Base-by-base conservation (phyloP, 2,888 invertebrate genomes). In the Megalurothrips usitatus region DNA sequence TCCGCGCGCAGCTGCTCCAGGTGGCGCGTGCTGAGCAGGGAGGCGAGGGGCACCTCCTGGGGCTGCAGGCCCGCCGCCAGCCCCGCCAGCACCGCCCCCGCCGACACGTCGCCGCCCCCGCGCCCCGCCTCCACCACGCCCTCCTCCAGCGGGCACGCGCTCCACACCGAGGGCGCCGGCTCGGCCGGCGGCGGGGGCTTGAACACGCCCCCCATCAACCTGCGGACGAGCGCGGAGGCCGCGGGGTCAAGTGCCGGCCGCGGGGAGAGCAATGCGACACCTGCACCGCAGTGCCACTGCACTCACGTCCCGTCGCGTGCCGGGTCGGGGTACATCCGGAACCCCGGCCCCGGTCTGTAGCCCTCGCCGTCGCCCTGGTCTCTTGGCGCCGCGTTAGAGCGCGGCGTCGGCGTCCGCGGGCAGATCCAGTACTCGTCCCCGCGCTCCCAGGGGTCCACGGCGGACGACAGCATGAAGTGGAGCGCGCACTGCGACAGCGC, bases 381-480 rank as follows among this genome's bases (percentile, higher is more conserved):
- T 0, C 58, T n/a, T 8, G 68, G 68, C 11, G 14, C 17, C 19
- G 26, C 26, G 68, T 75, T 75, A 26, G 68, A 75, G 23, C 68
- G 68, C 10, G 68, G 68, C 68, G 68, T 84, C 8, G 82, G 81
- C 75, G 83, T 80, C 17, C 81, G 80, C 0, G 89, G 89, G 83
- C 92, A 92, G 34, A 89, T 89, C 1, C 85, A 83, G 82, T 85
- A 87, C 85, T 92, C 92, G 85, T 92, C 91, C 4, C 91, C 91
- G 84, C 91, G 87, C 84, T 90, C 90, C 89, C 89, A 89, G 49
- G 88, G 88, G 82, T 90, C 89, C 0, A 92, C 90, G 0, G 90
- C 87, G 8, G 90, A 89, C 82, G 92, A 92, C 80, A 92, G 85
- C 87, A 92, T 88, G 84, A 87, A 88, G 85, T 92, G 92, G 47